These are phyloP conservation scores for Podabrus alpinus DNA, from an alignment of 2,888 invertebrate genomes.

Conservation along the genomic window DNA sequence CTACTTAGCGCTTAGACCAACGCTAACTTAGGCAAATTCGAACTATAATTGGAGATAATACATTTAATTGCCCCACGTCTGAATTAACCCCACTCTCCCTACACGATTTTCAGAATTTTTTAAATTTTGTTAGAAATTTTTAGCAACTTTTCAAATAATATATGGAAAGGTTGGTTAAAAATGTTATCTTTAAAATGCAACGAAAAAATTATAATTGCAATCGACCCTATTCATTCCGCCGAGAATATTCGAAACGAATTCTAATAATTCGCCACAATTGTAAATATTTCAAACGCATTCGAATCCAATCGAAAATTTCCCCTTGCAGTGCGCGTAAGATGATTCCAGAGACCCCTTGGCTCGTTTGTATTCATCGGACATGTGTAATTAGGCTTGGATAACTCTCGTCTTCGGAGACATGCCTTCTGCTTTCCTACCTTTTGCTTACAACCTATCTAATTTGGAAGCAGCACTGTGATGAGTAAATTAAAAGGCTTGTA, in stretches of 20 bases:
- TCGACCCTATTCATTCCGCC: conserved; percentile 1
- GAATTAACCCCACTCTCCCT: no score
- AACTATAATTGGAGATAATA: no score
- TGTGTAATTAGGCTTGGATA: conserved; percentile 41
- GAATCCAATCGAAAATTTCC: conserved; percentile 23
- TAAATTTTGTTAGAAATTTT: no score
- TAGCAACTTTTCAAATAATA: neutral
- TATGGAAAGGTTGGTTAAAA: neutral
- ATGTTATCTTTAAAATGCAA: neutral
- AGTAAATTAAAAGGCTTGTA: conserved; percentile 36
- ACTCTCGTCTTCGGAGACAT: conserved; percentile 32
- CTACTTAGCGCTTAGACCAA: no score
- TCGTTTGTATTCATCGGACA: conserved; percentile 47
- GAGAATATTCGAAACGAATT: conserved; percentile 5
- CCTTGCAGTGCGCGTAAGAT: conserved; percentile 7
- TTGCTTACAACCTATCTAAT: conserved; percentile 24
- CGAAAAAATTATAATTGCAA: neutral
- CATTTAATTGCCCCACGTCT: no score
- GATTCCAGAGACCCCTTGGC: conserved; percentile 31
- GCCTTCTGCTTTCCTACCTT: conserved; percentile 19
- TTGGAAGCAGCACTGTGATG: conserved; percentile 27
- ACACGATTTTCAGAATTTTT: no score
- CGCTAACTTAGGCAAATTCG: no score
- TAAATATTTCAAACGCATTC: conserved; percentile 17
- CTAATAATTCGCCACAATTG: neutral